phyloP scores from a whole-genome alignment of 1,140 invertebrate genomes.

The Hycleus phaleratus region DNA sequence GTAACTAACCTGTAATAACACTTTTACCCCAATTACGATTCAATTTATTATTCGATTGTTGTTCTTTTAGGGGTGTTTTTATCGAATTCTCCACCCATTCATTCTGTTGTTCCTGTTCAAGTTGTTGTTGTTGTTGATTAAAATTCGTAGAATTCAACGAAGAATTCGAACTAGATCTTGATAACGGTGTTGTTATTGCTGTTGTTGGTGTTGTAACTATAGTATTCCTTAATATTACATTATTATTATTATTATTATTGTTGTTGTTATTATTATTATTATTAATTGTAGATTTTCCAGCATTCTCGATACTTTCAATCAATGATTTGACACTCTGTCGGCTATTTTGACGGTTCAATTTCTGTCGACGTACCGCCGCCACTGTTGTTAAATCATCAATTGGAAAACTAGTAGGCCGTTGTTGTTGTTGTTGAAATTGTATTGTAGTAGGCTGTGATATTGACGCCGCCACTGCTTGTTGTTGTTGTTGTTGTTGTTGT shows the following conservation, averaged over 20 bases:
- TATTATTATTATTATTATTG: slow-evolving; percentile 50
- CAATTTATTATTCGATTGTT: slow-evolving; percentile 33
- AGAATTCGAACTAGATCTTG: slow-evolving; percentile 21
- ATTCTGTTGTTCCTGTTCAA: no score
- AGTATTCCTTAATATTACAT: slow-evolving; percentile 48
- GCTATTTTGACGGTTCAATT: slow-evolving; percentile 63
- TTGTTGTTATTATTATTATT: slow-evolving; percentile 43
- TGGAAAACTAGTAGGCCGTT: slow-evolving; percentile 31
- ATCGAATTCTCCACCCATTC: slow-evolving; percentile 4
- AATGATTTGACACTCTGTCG: slow-evolving; percentile 79
- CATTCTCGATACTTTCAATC: slow-evolving; percentile 84
- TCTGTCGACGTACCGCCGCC: slow-evolving; percentile 42
- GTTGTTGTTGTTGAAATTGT: neutral
- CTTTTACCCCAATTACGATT: slow-evolving; percentile 32
- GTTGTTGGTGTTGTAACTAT: slow-evolving; percentile 30
- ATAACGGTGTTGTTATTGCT: slow-evolving; percentile 23
- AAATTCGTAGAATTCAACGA: no score
- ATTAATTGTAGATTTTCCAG: slow-evolving; percentile 76
- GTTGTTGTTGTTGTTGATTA: no score
- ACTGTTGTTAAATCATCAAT: slow-evolving; percentile 46
- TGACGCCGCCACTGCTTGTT: no score
- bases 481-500: no score
- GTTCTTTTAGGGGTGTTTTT: slow-evolving; percentile 37
- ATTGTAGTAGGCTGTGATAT: neutral
- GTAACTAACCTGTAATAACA: slow-evolving; percentile 5